A percentile compares a stretch with the other conserved stretches of the same genome.
Conservation (phyloP, 2,888 invertebrate species). For the Callyntrura sp. region DNA sequence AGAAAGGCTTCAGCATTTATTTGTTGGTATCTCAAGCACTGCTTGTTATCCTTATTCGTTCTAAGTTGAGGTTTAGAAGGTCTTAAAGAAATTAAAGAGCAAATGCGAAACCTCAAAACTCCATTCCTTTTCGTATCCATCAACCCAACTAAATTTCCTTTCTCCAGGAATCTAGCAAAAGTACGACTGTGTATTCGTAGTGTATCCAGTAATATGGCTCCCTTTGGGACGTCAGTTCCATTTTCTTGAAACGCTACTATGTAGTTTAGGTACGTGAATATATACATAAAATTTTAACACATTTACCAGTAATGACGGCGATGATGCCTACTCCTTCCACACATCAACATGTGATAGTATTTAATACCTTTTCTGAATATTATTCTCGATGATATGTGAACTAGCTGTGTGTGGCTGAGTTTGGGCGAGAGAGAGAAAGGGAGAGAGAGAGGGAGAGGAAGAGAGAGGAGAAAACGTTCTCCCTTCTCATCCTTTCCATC, state of each 20-base stretch:
- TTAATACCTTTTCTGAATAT: constrained; percentile 39
- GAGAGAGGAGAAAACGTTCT: neutral
- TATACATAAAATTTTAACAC: constrained; percentile 7
- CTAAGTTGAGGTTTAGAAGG: constrained; percentile 3
- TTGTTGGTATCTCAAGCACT: neutral
- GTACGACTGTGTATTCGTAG: neutral
- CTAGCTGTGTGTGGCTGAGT: neutral
- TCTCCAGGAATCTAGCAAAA: neutral
- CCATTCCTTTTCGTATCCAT: constrained; percentile 30
- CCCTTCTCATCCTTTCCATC: neutral
- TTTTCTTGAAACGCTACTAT: neutral
- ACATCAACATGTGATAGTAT: constrained; percentile 31
- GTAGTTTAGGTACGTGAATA: neutral
- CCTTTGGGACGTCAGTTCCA: constrained; percentile 35
- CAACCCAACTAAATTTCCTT: constrained; percentile 11
- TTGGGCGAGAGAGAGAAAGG: neutral
- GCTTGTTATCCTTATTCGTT: neutral
- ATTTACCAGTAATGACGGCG: constrained; percentile 22
- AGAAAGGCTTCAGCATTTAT: neutral
- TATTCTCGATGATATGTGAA: constrained; percentile 14
- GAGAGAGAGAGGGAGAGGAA: neutral
- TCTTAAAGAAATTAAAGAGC: neutral
- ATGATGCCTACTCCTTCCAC: neutral
- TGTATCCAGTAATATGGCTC: neutral
- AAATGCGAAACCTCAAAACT: constrained; percentile 30